Percentiles rank a stretch among this genome's conserved stretches.
Evolutionary conservation across 1,140 invertebrate genomes (phyloP).

Genomic region (Drusus annulatus): DNA sequence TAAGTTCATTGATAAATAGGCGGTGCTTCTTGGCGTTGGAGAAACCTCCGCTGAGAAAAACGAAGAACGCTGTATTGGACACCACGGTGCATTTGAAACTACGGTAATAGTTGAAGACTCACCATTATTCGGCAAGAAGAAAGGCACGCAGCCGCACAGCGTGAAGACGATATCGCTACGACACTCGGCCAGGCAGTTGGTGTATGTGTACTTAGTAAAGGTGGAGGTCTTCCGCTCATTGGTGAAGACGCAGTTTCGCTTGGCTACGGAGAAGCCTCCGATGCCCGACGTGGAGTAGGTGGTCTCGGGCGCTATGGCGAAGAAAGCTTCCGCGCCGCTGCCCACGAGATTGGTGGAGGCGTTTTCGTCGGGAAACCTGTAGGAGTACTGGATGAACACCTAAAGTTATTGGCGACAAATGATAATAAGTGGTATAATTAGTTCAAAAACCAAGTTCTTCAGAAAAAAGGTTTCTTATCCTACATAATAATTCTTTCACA

Average conservation of each 20-base stretch:
- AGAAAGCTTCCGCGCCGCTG: constrained; percentile 71
- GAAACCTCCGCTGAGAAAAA: too few relatives aligned
- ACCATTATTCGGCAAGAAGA: constrained; percentile 72
- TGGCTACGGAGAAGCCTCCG: constrained; percentile 64
- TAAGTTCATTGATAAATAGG: too few relatives aligned
- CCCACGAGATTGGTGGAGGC: constrained; percentile 72
- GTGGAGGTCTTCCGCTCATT: constrained; percentile 67
- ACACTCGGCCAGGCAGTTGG: constrained; percentile 77
- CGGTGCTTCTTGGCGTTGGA: too few relatives aligned
- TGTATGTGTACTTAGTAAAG: constrained; percentile 73
- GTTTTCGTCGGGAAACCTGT: constrained; percentile 74
- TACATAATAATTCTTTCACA: too few relatives aligned
- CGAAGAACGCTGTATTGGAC: too few relatives aligned
- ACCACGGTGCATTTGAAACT: too few relatives aligned
- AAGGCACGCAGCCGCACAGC: constrained; percentile 75
- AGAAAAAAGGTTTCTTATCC: too few relatives aligned
- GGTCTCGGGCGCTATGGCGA: constrained; percentile 73
- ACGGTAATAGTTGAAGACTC: constrained; percentile 37
- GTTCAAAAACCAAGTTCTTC: too few relatives aligned
- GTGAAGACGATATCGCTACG: constrained; percentile 66
- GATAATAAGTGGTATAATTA: too few relatives aligned
- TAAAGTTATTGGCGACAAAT: constrained; percentile 58
- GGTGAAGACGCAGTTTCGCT: constrained; percentile 73
- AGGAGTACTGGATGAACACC: constrained; percentile 76
- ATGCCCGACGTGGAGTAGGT: constrained; percentile 74